Evolutionary conservation across 2,888 invertebrate species (phyloP).

Genomic region (Oscheius myriophilus): DNA sequence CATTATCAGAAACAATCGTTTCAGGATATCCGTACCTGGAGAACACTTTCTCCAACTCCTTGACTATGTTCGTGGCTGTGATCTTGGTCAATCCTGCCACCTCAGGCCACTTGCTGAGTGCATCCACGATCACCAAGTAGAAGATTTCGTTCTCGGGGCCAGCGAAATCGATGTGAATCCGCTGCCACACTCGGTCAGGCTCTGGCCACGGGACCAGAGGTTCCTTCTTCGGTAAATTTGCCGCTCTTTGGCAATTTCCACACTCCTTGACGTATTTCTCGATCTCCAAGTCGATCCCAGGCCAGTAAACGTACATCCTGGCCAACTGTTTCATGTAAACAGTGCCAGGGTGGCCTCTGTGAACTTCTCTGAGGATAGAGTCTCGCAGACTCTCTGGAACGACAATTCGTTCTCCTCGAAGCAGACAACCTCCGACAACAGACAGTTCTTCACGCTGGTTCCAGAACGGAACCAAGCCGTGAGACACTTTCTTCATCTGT

Average conservation of each 20-base stretch:
- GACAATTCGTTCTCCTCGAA: constrained; percentile 45
- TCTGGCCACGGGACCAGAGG: constrained; percentile 62
- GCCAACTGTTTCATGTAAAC: constrained; percentile 64
- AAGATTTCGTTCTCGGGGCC: constrained; percentile 69
- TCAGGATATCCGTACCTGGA: not conserved
- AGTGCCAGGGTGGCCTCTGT: constrained; percentile 63
- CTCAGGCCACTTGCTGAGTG: constrained; percentile 10
- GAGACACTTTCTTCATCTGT: too few relatives aligned
- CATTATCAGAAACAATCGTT: not conserved
- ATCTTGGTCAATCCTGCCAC: not conserved
- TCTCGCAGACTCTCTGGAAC: constrained; percentile 49
- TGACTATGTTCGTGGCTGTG: not conserved
- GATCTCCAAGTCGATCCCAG: constrained; percentile 49
- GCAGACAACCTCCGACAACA: not conserved
- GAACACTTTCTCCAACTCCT: not conserved
- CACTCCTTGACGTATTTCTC: constrained; percentile 47
- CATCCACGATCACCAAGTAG: constrained; percentile 71
- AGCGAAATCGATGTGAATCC: constrained; percentile 73
- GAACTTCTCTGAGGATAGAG: constrained; percentile 53
- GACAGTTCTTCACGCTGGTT: too few relatives aligned
- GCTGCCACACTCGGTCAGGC: constrained; percentile 67
- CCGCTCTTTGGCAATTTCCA: constrained; percentile 36
- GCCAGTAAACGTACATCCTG: constrained; percentile 66
- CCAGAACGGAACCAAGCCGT: too few relatives aligned
- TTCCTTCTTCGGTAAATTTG: constrained; percentile 45